phyloP scores from a whole-genome alignment of 2,113 vertebrate species.

The Tonatia bakeri region DNA sequence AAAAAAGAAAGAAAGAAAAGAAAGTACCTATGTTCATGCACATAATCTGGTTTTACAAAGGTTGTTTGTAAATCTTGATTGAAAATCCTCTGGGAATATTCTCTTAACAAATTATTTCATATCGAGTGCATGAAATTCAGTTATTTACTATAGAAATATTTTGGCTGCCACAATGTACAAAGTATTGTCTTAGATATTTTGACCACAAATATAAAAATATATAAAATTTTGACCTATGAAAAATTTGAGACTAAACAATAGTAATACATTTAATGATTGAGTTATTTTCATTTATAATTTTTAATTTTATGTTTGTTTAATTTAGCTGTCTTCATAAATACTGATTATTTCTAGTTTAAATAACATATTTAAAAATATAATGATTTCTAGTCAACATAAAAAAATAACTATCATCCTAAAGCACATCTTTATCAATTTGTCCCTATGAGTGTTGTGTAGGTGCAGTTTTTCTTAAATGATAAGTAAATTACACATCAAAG shows the following conservation, averaged over 20 bases:
- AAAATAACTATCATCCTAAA: background rate
- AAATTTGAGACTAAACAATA: background rate
- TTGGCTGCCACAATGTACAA: background rate
- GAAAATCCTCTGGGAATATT: background rate
- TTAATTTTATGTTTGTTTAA: background rate
- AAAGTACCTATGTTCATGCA: background rate
- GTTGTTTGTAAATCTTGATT: background rate
- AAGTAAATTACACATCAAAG: background rate
- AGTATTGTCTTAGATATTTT: background rate
- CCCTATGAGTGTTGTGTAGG: background rate
- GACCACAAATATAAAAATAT: background rate
- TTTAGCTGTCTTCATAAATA: background rate
- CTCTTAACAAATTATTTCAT: background rate
- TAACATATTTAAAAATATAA: background rate
- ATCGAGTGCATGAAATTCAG: background rate
- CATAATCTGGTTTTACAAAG: background rate
- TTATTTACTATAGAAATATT: background rate
- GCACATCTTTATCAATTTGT: background rate
- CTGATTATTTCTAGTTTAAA: background rate
- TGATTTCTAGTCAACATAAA: background rate
- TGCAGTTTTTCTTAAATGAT: background rate
- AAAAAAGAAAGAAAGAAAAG: background rate
- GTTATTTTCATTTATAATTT: background rate
- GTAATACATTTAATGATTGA: background rate
- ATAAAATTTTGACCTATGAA: background rate